Base-by-base conservation (phyloP, 2,888 invertebrate species). In the Synergus gifuensis region DNA sequence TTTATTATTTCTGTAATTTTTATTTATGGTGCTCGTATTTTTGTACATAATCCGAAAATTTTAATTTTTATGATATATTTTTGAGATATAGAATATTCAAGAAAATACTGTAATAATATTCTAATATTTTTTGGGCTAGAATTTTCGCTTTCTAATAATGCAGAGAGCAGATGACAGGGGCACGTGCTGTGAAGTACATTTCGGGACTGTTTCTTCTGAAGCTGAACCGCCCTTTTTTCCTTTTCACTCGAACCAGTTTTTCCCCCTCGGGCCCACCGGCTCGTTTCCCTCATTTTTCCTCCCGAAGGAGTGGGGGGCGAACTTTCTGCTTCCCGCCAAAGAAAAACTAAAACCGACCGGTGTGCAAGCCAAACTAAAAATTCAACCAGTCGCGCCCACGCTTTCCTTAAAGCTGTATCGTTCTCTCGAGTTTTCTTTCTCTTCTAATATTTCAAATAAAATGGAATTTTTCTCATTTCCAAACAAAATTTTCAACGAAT, bases 301-400 rank as follows among this genome's bases (percentile, higher is more conserved):
- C n/a, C 36, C 44, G 11, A 64, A n/a, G 16, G 36, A 73, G 69
- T 54, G 54, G 73, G 73, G 73, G 54, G 49, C 49, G 73, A 73
- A 28, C 73, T 73, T 73, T 49, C 73, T 54, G 73, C 73, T 73
- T 73, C 73, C 73, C 73, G 54, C 73, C 73, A 54, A 73, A 73
- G 54, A 73, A 73, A 69, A 73, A 73, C 73, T 73, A 28, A 16
- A 49, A 22, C 36, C 16, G 28, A 28, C 73, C 49, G 18, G 49
- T 69, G 49, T 69, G 28, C 49, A 22, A 5, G 16, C 54, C 49
- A 54, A 73, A 73, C 36, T 49, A 54, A 73, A 73, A 73, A n/a
- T 73, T 11, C 73, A 49, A 54, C 73, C 73, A 73, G 73, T 73
- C 49, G 54, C 73, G 12, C 54, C 73, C 73, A 73, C 73, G 49